A percentile compares a stretch with the other conserved stretches of the same genome.
These are phyloP conservation scores for Epinotia bilunana DNA, from an alignment of 2,888 invertebrate genomes.

Conservation along the genomic window DNA sequence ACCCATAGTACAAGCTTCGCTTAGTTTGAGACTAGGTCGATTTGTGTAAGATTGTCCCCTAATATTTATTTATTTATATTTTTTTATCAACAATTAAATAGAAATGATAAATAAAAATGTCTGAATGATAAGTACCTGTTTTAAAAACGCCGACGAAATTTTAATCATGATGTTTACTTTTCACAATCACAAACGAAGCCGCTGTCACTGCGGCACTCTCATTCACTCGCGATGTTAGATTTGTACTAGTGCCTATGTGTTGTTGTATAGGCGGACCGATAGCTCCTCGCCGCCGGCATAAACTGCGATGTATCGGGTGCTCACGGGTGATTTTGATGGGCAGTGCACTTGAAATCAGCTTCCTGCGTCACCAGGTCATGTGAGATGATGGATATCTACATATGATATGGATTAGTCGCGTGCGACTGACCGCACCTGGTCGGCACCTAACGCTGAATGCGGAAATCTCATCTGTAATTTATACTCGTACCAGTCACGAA, in stretches of 20 bases:
- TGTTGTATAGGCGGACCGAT: constrained; percentile 49
- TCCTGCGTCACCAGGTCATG: constrained; percentile 39
- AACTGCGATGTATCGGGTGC: constrained; percentile 55
- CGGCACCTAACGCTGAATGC: neutral
- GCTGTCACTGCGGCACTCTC: constrained; percentile 23
- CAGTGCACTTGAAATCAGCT: constrained; percentile 32
- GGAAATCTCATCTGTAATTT: neutral
- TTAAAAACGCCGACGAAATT: constrained; percentile 67
- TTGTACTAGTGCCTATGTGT: neutral
- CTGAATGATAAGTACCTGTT: constrained; percentile 60
- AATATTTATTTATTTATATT: too few relatives aligned
- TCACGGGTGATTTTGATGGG: constrained; percentile 35
- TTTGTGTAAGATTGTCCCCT: too few relatives aligned
- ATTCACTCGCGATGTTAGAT: constrained; percentile 11
- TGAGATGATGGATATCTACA: constrained; percentile 29
- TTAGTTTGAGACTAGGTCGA: too few relatives aligned
- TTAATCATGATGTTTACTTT: constrained; percentile 54
- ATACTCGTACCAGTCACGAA: neutral
- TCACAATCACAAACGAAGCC: constrained; percentile 33
- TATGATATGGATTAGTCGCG: constrained; percentile 25
- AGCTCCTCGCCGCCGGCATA: constrained; percentile 53
- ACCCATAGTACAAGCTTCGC: too few relatives aligned
- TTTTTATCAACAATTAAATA: neutral
- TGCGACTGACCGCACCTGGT: constrained; percentile 10
- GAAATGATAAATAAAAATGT: neutral